Percentiles rank a stretch among this genome's conserved stretches.
These are phyloP conservation scores for Phortica magna DNA, from an alignment of 2,888 invertebrate species.

Conservation along the genomic window DNA sequence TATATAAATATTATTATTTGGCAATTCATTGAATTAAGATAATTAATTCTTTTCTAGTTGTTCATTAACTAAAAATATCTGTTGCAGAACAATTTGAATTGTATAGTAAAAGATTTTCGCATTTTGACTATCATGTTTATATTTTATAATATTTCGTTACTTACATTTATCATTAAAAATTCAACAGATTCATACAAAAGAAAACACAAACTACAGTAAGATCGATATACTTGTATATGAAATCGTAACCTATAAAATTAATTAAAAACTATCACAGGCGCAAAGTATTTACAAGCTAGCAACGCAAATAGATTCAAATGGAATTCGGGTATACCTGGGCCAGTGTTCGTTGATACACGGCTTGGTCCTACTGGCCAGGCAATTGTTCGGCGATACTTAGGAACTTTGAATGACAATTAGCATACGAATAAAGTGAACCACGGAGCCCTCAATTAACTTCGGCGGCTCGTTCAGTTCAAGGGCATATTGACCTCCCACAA, in stretches of 20 bases:
- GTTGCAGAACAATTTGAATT: too few relatives aligned
- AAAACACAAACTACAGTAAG: not conserved
- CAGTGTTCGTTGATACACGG: not conserved
- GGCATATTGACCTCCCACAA: slow-evolving; percentile 92
- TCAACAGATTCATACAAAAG: slow-evolving; percentile 2
- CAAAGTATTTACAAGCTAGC: slow-evolving; percentile 63
- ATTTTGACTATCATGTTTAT: not conserved
- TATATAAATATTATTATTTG: too few relatives aligned
- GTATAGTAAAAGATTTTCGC: too few relatives aligned
- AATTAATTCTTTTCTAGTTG: too few relatives aligned
- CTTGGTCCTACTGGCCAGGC: not conserved
- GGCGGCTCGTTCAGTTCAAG: slow-evolving; percentile 56
- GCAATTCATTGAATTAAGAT: too few relatives aligned
- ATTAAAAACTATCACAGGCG: slow-evolving; percentile 74
- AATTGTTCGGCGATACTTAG: slow-evolving; percentile 44
- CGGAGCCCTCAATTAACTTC: slow-evolving; percentile 28
- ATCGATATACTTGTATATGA: not conserved
- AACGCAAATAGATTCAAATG: slow-evolving; percentile 36
- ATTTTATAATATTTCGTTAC: not conserved
- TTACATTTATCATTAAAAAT: not conserved
- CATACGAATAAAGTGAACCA: slow-evolving; percentile 36
- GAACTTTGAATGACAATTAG: slow-evolving; percentile 55
- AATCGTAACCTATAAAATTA: slow-evolving; percentile 47
- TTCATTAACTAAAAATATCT: too few relatives aligned
- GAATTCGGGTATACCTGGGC: slow-evolving; percentile 33